Evolutionary conservation across 92 coral and sea anemone genomes (phyloP).

Genomic region (Siderastrea siderea): DNA sequence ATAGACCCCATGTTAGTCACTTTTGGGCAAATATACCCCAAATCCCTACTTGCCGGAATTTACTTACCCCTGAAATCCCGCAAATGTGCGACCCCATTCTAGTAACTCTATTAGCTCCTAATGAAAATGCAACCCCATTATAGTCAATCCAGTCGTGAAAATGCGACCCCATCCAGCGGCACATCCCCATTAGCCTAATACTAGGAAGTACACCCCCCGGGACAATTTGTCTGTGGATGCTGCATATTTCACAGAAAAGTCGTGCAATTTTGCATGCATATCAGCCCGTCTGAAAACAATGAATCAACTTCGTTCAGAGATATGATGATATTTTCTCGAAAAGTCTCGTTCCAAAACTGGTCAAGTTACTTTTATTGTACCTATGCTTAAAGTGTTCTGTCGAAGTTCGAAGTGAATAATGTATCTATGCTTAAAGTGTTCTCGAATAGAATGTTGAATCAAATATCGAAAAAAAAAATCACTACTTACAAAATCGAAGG

Average conservation of each 20-base stretch:
- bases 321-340: neutral
- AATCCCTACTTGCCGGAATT: too few relatives aligned
- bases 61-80: too few relatives aligned
- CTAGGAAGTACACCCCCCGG: too few relatives aligned
- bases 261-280: conserved; percentile 7
- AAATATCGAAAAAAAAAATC: neutral
- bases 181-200: too few relatives aligned
- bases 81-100: too few relatives aligned
- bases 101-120: too few relatives aligned
- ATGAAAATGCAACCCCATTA: too few relatives aligned
- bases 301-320: neutral
- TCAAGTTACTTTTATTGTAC: neutral
- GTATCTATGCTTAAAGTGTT: neutral
- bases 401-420: too few relatives aligned
- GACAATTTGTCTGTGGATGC: conserved; percentile 13
- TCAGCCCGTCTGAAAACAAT: conserved; percentile 2
- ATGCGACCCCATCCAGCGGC: too few relatives aligned
- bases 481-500: neutral
- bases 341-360: neutral
- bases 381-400: neutral
- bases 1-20: too few relatives aligned
- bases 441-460: neutral
- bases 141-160: too few relatives aligned
- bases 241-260: neutral
- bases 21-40: too few relatives aligned